Evolutionary conservation across 2,797 vertebrate genomes (phyloP).

Genomic region (Gallinago stenura): DNA sequence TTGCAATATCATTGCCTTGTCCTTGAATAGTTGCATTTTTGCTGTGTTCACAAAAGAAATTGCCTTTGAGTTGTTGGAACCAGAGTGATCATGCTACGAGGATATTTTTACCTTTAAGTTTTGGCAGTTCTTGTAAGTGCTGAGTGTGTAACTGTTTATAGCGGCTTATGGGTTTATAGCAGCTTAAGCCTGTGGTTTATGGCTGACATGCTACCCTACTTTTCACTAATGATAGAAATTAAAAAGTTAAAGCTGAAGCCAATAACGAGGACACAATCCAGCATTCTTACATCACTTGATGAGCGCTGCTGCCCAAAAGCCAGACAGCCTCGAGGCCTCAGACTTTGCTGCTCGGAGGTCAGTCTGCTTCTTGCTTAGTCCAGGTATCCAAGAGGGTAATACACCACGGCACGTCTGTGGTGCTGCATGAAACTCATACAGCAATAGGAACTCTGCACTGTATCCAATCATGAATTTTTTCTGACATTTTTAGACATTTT

Average conservation of each 20-base stretch:
- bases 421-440: background rate
- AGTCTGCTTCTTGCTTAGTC: fast-evolving
- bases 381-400: background rate
- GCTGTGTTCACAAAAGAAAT: background rate
- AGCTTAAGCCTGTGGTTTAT: background rate
- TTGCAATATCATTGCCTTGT: background rate
- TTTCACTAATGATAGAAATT: background rate
- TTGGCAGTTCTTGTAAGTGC: background rate
- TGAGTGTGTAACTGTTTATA: background rate
- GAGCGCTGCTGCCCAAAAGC: background rate
- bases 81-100: background rate
- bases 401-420: background rate
- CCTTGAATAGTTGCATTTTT: background rate
- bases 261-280: background rate
- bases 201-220: background rate
- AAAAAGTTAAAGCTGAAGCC: background rate
- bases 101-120: background rate
- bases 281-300: fast-evolving
- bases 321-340: background rate
- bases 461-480: background rate
- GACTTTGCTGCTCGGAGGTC: background rate
- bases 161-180: conserved; percentile 40
- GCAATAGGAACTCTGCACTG: background rate
- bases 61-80: fast-evolving
- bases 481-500: background rate